These are phyloP conservation scores for Notolabrus celidotus DNA, from an alignment of 2,797 vertebrate species.

Conservation along the genomic window DNA sequence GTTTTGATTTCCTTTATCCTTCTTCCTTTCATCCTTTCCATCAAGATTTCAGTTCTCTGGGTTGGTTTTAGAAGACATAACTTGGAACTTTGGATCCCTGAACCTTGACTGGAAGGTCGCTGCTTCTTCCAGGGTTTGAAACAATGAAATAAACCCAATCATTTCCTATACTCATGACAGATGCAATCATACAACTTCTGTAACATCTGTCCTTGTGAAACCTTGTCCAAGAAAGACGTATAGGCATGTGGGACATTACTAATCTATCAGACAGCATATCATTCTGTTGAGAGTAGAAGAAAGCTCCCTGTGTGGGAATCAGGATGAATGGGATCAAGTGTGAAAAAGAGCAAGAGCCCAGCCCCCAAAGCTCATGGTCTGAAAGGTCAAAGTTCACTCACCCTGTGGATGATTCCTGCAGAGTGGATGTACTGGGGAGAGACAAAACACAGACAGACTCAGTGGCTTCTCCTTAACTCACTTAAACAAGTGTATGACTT, in stretches of 20 bases:
- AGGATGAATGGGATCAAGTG: conserved; percentile 63
- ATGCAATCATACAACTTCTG: not conserved
- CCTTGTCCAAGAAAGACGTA: not conserved
- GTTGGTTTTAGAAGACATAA: no score
- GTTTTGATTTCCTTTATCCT: no score
- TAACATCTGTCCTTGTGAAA: not conserved
- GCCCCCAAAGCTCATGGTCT: conserved; percentile 64
- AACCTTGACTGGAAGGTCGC: not conserved
- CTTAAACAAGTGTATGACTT: not conserved
- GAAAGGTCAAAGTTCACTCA: conserved; percentile 84
- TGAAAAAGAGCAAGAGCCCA: conserved; percentile 68
- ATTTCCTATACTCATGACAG: not conserved
- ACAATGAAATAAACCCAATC: not conserved
- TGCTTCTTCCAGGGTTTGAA: not conserved
- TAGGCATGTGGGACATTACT: not conserved
- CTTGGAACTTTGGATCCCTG: not conserved
- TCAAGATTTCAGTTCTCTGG: not conserved
- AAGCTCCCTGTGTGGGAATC: conserved; percentile 58
- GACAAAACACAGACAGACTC: conserved; percentile 38
- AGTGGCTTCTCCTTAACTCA: no score
- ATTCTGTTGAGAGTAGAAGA: not conserved
- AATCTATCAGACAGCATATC: conserved; percentile 4
- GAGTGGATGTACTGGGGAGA: conserved; percentile 95
- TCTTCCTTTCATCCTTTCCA: not conserved
- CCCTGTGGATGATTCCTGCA: conserved; percentile 97